Evolutionary conservation across 2,888 invertebrate genomes (phyloP), one percentile per base, ranked within the genome.

Genomic region (Bellardia bayeri): DNA sequence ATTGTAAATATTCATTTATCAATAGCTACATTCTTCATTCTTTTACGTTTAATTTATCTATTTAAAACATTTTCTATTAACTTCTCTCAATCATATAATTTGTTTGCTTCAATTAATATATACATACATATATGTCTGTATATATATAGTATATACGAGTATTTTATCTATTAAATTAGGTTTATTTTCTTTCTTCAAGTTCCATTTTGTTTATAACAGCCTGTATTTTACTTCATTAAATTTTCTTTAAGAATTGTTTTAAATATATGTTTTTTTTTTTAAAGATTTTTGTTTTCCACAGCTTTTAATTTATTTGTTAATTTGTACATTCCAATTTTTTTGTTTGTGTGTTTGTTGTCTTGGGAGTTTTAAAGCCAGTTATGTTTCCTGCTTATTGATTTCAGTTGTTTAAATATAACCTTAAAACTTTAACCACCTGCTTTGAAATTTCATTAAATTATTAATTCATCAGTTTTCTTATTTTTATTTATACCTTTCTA

Each of bases 211-310:
- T 80, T 75, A 71, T 88, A 87, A 90, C 89, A 88, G 86, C 74
- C 72, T 88, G 86, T 89, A 89, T 61, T 81, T 89, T 90, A 90
- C 90, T 74, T 82, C 90, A 91, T 89, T 89, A 89, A 90, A 90
- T 90, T 91, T 92, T 91, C 89, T 91, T 90, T 89, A 84, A 90
- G 90, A 89, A 90, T 82, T 49, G 0, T 68, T 71, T 64, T 63
- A 71, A 71, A 69, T 45, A 68, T 54, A 54, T 61, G 54, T 37
- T 40, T 89, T 89, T 89, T 91, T n/a, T 75, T 45, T 49, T 30
- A 63, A 75, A 66, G 66, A 58, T 4, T 63, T 71, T 54, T 58
- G 4, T 78, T 81, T 85, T 79, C 78, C 78, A 85, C 78, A 85
- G 79, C 68, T 45, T 76, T 64, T 66, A 61, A 75, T 58, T 74